phyloP scores from a whole-genome alignment of 30 jellyfish, hydroid and myxozoan species.

The Pseudorhiza aurosa region DNA sequence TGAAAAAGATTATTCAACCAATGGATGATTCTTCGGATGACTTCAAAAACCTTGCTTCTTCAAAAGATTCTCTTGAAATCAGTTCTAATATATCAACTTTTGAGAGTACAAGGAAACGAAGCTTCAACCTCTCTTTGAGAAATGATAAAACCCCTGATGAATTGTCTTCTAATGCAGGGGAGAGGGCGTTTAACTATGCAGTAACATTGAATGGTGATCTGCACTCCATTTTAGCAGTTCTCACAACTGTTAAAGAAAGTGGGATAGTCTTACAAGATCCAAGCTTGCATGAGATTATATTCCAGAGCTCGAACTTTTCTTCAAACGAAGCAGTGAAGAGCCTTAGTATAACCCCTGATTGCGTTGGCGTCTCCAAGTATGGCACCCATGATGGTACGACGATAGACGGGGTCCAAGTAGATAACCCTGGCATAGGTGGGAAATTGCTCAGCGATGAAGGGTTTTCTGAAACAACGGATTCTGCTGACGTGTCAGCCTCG shows the following conservation, averaged over 20 bases:
- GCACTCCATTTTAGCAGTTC: conserved; percentile 1
- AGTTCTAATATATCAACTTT: neutral
- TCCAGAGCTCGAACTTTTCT: neutral
- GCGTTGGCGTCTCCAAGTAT: neutral
- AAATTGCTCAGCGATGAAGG: neutral
- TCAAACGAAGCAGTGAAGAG: neutral
- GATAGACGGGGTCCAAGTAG: neutral
- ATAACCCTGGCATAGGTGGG: neutral
- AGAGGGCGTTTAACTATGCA: neutral
- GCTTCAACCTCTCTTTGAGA: neutral
- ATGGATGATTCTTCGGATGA: neutral
- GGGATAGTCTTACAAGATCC: neutral
- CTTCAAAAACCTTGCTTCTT: neutral
- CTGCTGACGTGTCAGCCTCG: neutral
- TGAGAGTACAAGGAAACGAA: neutral
- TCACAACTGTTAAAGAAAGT: neutral
- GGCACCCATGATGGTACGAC: neutral
- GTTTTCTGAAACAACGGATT: neutral
- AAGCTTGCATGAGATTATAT: neutral
- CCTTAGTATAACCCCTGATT: neutral
- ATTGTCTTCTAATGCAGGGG: neutral
- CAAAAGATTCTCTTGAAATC: no score
- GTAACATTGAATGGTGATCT: conserved; percentile 27
- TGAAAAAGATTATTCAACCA: conserved; percentile 8
- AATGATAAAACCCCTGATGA: neutral